Evolutionary conservation across 2,797 vertebrate genomes (phyloP).

Genomic region (Labroides dimidiatus): DNA sequence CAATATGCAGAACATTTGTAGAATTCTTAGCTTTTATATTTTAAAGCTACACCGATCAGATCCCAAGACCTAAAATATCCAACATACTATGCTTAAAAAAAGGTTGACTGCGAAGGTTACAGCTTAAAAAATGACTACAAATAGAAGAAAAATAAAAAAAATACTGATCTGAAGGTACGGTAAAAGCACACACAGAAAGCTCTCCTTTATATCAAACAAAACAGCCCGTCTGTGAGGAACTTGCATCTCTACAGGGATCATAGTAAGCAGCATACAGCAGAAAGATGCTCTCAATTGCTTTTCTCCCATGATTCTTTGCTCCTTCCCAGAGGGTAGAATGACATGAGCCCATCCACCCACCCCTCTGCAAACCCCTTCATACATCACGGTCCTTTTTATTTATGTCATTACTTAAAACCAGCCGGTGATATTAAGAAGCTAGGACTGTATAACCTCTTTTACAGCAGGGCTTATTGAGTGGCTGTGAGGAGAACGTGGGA

Average conservation of each 20-base stretch:
- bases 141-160: no score
- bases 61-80: no score
- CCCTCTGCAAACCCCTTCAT: slow-evolving; percentile 26
- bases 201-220: background rate
- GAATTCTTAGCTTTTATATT: background rate
- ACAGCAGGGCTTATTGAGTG: slow-evolving; percentile 70
- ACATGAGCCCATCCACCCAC: slow-evolving; percentile 10
- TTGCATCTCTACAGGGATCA: background rate
- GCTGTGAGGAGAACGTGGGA: slow-evolving; percentile 61
- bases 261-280: slow-evolving; percentile 25
- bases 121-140: no score
- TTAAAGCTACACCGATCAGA: background rate
- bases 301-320: slow-evolving; percentile 35
- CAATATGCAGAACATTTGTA: no score
- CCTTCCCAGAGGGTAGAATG: slow-evolving; percentile 2
- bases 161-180: background rate
- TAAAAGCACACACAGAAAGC: background rate
- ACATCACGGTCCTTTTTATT: slow-evolving; percentile 64
- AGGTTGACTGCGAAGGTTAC: background rate
- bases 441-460: slow-evolving; percentile 69
- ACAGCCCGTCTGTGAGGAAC: background rate
- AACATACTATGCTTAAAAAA: background rate
- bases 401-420: slow-evolving; percentile 76
- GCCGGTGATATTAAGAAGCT: slow-evolving; percentile 67
- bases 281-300: slow-evolving; percentile 47